These are phyloP conservation scores for Aricia artaxerxes DNA, from an alignment of 2,888 invertebrate genomes.

Conservation along the genomic window DNA sequence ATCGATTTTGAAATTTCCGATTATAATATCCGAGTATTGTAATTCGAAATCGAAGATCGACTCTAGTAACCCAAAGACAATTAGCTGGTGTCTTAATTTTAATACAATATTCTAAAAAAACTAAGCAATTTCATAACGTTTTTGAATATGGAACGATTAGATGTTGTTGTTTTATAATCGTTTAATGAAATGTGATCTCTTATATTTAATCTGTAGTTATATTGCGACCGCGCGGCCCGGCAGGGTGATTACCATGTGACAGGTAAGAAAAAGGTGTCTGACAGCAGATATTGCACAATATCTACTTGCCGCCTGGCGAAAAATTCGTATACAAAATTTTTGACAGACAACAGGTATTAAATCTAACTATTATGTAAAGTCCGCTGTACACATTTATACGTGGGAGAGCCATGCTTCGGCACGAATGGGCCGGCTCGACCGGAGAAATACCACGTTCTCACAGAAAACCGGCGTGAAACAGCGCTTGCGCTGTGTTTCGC, in stretches of 20 bases:
- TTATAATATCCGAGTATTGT: constrained; percentile 1
- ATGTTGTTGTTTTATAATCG: constrained; percentile 48
- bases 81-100: constrained; percentile 48
- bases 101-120: constrained; percentile 65
- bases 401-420: too few relatives aligned
- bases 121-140: constrained; percentile 63
- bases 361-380: too few relatives aligned
- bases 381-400: too few relatives aligned
- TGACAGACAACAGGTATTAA: too few relatives aligned
- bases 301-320: too few relatives aligned
- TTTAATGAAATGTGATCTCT: constrained; percentile 68
- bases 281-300: background rate
- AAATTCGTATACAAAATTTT: too few relatives aligned
- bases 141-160: constrained; percentile 41
- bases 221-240: constrained; percentile 52
- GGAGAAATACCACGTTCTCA: too few relatives aligned
- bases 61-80: constrained; percentile 39
- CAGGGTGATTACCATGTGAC: background rate
- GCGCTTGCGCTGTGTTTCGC: too few relatives aligned
- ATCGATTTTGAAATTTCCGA: constrained; percentile 13
- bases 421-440: too few relatives aligned
- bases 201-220: constrained; percentile 58
- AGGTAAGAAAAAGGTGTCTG: background rate
- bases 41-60: constrained; percentile 16
- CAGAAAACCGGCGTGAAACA: too few relatives aligned